Base-by-base conservation (phyloP, 2,888 invertebrate genomes). In the Phortica okadai region DNA sequence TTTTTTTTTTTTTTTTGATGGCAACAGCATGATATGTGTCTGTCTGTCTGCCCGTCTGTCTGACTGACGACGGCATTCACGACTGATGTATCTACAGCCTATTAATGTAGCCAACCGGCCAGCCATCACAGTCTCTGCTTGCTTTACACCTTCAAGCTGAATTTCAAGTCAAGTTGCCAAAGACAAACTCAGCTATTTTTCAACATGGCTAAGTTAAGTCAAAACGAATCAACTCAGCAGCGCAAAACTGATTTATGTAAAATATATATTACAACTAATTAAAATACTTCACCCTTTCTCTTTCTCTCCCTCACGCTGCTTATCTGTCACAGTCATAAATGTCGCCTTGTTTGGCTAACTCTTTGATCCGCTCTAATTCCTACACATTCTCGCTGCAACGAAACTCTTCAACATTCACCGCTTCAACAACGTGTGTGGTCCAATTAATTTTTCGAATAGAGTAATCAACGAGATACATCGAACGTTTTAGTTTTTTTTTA, bases 361-460 rank as follows among this genome's bases (percentile, higher is more conserved):
- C 59, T 59, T 41, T 54, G 54, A 72, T 54, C 33, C 21, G 25
- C n/a, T 66, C 66, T 42, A 66, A 66, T 66, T 54, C 33, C 54
- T 54, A 50, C 69, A 50, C 45, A 10, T 70, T 16, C 50, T 14
- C 69, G 25, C 69, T 25, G 14, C 25, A 33, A 70, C 14, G 0
- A 21, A 21, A 21, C 11, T 54, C 50, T 50, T 3, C 16, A 50
- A 66, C 59, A 21, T 21, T 59, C 11, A 59, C 1, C 69, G 45
- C 69, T 6, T 56, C 54, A 69, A 77, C 87, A 62, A 84, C 81
- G 80, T 85, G 85, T 85, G 85, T 82, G 85, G 85, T 87, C 85
- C 85, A 85, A 85, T 85, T 85, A 85, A 85, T 85, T 85, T 84
- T 73, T 64, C 50, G 87, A 85, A 85, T 85, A 88, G 85, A 85